phyloP scores from a whole-genome alignment of 2,888 invertebrate genomes.

The Tachina fera region DNA sequence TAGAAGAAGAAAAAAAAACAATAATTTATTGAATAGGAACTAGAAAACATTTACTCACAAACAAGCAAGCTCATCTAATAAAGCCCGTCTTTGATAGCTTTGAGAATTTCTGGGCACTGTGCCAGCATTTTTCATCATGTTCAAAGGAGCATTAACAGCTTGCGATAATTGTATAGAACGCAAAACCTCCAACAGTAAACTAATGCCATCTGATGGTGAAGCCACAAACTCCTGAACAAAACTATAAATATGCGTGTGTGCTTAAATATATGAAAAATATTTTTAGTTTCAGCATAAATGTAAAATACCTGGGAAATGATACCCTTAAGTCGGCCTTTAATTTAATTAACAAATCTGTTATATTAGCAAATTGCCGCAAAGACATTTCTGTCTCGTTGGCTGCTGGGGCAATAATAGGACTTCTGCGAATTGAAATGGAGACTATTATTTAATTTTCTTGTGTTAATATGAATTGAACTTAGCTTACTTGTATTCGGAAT shows the following conservation, averaged over 20 bases:
- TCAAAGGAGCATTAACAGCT: constrained; percentile 84
- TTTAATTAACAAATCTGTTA: constrained; percentile 93
- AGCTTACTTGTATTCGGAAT: constrained; percentile 81
- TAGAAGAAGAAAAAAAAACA: not conserved
- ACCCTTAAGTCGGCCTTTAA: constrained; percentile 92
- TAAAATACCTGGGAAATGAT: constrained; percentile 92
- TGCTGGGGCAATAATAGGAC: constrained; percentile 87
- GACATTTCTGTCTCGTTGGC: constrained; percentile 91
- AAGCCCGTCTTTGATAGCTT: constrained; percentile 88
- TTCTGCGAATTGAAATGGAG: constrained; percentile 83
- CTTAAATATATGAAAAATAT: not conserved
- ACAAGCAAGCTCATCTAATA: constrained; percentile 94
- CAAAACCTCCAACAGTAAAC: constrained; percentile 91
- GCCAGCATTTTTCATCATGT: constrained; percentile 76
- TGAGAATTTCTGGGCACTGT: constrained; percentile 85
- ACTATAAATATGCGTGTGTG: constrained; percentile 83
- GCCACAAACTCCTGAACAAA: constrained; percentile 96
- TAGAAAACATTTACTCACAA: constrained; percentile 84
- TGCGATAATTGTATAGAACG: constrained; percentile 93
- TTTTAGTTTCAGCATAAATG: not conserved
- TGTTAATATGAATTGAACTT: not conserved
- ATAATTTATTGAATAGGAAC: not conserved
- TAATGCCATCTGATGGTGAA: constrained; percentile 94
- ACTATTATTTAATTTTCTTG: not conserved
- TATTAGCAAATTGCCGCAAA: constrained; percentile 92